Conservation (phyloP, 2,113 vertebrate genomes). For the Hydropotes inermis region DNA sequence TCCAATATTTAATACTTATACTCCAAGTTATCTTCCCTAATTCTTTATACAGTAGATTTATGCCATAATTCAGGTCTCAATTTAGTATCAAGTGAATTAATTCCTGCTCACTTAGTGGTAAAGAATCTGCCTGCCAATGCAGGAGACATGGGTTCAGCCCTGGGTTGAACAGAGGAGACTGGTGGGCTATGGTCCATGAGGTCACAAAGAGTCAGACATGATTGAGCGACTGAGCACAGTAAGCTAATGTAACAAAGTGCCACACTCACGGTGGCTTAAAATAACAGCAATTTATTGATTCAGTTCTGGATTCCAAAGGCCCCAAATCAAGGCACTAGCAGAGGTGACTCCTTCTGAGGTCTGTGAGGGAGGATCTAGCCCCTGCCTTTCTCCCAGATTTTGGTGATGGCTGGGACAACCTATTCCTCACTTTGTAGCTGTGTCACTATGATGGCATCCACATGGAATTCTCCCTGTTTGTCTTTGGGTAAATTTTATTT, state of each 20-base stretch:
- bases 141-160: not conserved
- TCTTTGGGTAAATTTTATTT: not conserved
- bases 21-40: not conserved
- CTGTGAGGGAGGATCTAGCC: not conserved
- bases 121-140: not conserved
- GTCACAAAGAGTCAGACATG: not conserved
- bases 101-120: not conserved
- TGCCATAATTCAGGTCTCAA: not conserved
- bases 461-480: not conserved
- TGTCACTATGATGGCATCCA: not conserved
- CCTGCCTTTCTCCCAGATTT: not conserved
- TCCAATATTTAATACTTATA: not conserved
- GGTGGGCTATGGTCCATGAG: not conserved
- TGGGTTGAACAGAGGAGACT: not conserved
- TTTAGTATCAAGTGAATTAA: not conserved
- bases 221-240: not conserved
- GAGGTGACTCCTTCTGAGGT: rapidly evolving
- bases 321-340: not conserved
- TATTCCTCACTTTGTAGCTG: rapidly evolving
- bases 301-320: not conserved
- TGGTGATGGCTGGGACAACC: not conserved
- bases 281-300: not conserved
- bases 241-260: not conserved
- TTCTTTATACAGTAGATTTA: not conserved
- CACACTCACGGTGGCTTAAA: not conserved